Conservation (phyloP, 1,140 invertebrate genomes). For the Hestina assimilis region DNA sequence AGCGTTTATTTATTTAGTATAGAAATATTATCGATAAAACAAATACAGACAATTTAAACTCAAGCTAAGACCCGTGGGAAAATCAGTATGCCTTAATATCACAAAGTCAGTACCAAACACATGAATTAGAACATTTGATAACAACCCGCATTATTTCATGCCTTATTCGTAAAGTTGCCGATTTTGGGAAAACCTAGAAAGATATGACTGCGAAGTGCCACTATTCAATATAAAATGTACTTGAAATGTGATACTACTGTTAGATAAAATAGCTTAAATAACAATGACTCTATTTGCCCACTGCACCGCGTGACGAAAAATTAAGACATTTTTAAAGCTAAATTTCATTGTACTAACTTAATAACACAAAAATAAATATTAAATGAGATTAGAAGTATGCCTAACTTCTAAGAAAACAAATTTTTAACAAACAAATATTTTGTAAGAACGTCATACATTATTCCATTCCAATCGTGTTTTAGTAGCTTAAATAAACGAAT, state of each 20-base stretch:
- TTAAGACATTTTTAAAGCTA: too few relatives aligned
- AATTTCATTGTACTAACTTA: too few relatives aligned
- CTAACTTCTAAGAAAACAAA: too few relatives aligned
- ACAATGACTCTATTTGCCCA: background rate
- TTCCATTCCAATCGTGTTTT: too few relatives aligned
- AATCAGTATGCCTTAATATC: slow-evolving; percentile 50
- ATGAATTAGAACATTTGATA: slow-evolving; percentile 56
- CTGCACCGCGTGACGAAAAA: too few relatives aligned
- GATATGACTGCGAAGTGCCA: slow-evolving; percentile 14
- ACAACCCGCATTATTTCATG: slow-evolving; percentile 39
- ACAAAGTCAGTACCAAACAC: too few relatives aligned
- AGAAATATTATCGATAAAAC: slow-evolving; percentile 1
- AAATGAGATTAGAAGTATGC: too few relatives aligned
- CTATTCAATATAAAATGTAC: background rate
- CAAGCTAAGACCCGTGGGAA: slow-evolving; percentile 64
- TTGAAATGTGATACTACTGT: background rate
- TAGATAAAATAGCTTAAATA: background rate
- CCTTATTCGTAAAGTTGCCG: slow-evolving; percentile 39
- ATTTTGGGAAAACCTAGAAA: slow-evolving; percentile 35
- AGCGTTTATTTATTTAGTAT: too few relatives aligned
- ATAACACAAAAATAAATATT: too few relatives aligned
- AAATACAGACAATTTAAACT: background rate
- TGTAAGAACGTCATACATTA: too few relatives aligned
- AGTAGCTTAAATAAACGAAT: too few relatives aligned
- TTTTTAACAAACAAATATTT: too few relatives aligned